Conservation (phyloP, 2,888 invertebrate species). For the Drosophila formosana region DNA sequence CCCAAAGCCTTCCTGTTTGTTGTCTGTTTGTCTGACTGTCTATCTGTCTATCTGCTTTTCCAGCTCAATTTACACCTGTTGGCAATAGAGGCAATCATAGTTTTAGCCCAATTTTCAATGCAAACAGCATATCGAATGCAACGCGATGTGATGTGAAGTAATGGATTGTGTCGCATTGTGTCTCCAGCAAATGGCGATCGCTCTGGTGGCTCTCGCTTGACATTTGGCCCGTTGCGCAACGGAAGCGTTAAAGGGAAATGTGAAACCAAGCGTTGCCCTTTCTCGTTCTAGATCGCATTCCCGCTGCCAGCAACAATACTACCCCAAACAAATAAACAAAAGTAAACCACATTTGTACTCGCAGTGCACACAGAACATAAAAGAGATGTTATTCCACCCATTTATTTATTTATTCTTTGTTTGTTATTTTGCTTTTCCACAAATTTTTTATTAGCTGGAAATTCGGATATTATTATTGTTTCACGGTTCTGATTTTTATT, state of each 20-base stretch:
- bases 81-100: constrained; percentile 56
- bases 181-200: constrained; percentile 36
- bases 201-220: constrained; percentile 34
- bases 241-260: constrained; percentile 75
- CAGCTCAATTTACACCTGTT: constrained; percentile 76
- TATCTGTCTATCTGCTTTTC: constrained; percentile 40
- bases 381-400: constrained; percentile 55
- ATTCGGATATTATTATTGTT: constrained; percentile 57
- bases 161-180: constrained; percentile 30
- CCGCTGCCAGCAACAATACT: constrained; percentile 23
- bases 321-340: constrained; percentile 44
- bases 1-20: constrained; percentile 57
- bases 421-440: constrained; percentile 42
- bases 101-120: constrained; percentile 58
- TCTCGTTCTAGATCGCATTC: constrained; percentile 36
- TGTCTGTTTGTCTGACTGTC: constrained; percentile 12
- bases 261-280: constrained; percentile 78
- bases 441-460: constrained; percentile 75
- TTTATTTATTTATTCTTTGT: constrained; percentile 48
- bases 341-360: constrained; percentile 27
- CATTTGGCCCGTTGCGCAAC: constrained; percentile 43
- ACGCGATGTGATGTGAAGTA: constrained; percentile 16
- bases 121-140: constrained; percentile 47
- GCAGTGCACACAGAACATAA: constrained; percentile 18
- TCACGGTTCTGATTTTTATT: constrained; percentile 57